A percentile compares a stretch with the other conserved stretches of the same genome.
phyloP scores from a whole-genome alignment of 1,140 invertebrate species.

The Drosophila leontia region DNA sequence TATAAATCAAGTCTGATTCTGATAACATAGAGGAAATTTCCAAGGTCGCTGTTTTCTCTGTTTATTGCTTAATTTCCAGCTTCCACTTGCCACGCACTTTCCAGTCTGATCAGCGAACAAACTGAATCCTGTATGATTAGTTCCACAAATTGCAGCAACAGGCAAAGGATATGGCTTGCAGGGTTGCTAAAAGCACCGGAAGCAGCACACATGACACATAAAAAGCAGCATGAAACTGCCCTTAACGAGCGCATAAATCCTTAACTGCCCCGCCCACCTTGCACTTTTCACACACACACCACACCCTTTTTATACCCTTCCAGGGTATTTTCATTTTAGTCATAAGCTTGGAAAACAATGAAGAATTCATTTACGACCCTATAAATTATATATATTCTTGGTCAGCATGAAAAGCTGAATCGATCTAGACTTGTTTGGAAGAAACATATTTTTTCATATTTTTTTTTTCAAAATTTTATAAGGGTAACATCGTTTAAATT shows the following conservation, averaged over 20 bases:
- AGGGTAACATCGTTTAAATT: not conserved
- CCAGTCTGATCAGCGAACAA: constrained; percentile 30
- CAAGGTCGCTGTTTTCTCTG: not conserved
- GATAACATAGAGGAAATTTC: not conserved
- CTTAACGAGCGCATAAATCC: constrained; percentile 81
- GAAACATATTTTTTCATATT: too few relatives aligned
- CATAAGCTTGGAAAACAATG: not conserved
- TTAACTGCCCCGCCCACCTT: constrained; percentile 60
- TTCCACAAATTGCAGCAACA: constrained; percentile 32
- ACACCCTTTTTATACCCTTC: not conserved
- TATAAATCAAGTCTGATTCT: not conserved
- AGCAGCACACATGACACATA: constrained; percentile 70
- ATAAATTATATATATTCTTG: too few relatives aligned
- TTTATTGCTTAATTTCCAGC: constrained; percentile 46
- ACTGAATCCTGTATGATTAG: constrained; percentile 56
- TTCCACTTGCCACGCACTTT: constrained; percentile 54
- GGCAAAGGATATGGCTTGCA: constrained; percentile 5
- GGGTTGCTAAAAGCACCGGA: constrained; percentile 7
- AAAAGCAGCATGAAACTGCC: constrained; percentile 78
- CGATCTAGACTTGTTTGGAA: too few relatives aligned
- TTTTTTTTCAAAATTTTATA: too few relatives aligned
- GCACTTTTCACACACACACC: not conserved
- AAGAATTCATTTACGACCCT: not conserved
- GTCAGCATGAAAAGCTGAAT: too few relatives aligned
- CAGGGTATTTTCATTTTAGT: not conserved